phyloP scores from a whole-genome alignment of 2,113 vertebrate species.

The Asarcornis scutulata region DNA sequence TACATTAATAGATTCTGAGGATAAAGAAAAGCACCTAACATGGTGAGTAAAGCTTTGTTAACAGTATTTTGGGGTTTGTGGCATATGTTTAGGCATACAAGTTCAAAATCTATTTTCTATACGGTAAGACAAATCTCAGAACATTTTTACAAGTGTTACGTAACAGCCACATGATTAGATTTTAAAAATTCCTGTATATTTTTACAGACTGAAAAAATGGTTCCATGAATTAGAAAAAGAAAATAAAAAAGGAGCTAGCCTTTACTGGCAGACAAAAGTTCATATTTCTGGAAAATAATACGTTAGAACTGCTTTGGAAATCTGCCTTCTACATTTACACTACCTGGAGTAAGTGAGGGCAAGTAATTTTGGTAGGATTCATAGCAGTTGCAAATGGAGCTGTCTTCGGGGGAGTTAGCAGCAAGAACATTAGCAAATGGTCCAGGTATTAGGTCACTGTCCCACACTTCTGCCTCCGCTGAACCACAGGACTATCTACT shows the following conservation, averaged over 20 bases:
- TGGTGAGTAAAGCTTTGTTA: not conserved
- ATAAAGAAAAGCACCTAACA: not conserved
- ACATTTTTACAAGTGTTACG: not conserved
- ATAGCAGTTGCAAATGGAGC: not conserved
- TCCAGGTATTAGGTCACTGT: not conserved
- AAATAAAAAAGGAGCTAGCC: not conserved
- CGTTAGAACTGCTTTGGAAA: not conserved
- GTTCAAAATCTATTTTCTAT: not conserved
- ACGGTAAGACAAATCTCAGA: not conserved
- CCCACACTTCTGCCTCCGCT: not conserved
- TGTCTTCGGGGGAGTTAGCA: not conserved
- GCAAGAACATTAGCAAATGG: accelerated
- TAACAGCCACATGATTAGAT: not conserved
- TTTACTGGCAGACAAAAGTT: not conserved
- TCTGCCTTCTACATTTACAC: not conserved
- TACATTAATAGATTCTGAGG: not conserved
- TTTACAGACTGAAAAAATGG: not conserved
- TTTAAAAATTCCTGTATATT: not conserved
- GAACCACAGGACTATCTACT: accelerated
- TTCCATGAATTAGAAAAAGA: not conserved
- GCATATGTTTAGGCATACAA: not conserved
- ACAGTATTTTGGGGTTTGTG: not conserved
- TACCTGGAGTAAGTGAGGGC: not conserved
- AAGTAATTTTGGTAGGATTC: not conserved
- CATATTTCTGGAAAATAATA: not conserved